A percentile compares a stretch with the other conserved stretches of the same genome.
These are phyloP conservation scores for Acinonyx jubatus DNA, from an alignment of 2,113 vertebrate species.

Conservation along the genomic window DNA sequence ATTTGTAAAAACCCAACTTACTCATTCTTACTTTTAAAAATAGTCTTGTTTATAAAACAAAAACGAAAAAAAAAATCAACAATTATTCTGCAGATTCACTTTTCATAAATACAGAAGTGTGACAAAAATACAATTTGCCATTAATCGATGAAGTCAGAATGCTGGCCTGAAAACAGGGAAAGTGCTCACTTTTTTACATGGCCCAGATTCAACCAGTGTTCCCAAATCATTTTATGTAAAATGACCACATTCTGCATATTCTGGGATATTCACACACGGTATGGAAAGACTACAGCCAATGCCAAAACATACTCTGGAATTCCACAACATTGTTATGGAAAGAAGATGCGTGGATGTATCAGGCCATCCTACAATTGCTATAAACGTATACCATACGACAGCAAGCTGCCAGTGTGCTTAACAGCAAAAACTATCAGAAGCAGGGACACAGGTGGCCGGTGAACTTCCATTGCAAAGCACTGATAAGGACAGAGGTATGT, in stretches of 20 bases:
- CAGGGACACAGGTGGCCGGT: constrained; percentile 60
- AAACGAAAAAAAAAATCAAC: constrained; percentile 79
- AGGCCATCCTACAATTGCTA: constrained; percentile 4
- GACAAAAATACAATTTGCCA: constrained; percentile 69
- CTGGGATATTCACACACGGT: background rate
- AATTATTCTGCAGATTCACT: constrained; percentile 77
- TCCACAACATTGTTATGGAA: constrained; percentile 57
- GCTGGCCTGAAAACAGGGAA: constrained; percentile 55
- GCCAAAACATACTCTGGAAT: constrained; percentile 59
- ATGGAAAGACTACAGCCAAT: constrained; percentile 49
- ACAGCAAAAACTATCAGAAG: constrained; percentile 72
- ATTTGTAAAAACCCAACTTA: constrained; percentile 78
- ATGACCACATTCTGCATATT: constrained; percentile 55
- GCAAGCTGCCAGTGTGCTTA: constrained; percentile 63
- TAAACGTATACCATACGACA: constrained; percentile 40
- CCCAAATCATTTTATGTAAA: constrained; percentile 67
- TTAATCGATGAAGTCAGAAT: constrained; percentile 73
- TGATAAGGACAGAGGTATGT: constrained; percentile 83
- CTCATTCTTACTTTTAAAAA: constrained; percentile 77
- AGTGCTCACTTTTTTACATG: constrained; percentile 76
- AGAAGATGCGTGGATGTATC: background rate
- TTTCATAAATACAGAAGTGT: constrained; percentile 80
- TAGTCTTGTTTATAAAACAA: constrained; percentile 74
- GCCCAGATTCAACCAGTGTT: constrained; percentile 81
- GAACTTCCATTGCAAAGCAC: constrained; percentile 70